These are phyloP conservation scores for Syrista parreyssii DNA, from an alignment of 2,888 invertebrate genomes.

Conservation along the genomic window DNA sequence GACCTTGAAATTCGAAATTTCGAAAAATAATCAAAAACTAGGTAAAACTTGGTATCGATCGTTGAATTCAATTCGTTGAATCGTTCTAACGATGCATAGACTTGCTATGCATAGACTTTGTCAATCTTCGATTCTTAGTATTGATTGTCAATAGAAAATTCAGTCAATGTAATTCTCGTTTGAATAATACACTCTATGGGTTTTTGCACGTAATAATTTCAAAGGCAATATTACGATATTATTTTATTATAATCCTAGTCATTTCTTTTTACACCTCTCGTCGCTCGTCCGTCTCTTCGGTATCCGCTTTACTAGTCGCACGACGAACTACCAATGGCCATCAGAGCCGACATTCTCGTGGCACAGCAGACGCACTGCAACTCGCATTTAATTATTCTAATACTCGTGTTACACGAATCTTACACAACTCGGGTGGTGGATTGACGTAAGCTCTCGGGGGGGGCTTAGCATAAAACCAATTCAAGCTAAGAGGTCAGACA, in stretches of 20 bases:
- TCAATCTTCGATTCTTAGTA: background rate
- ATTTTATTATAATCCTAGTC: background rate
- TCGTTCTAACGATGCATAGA: too few relatives aligned
- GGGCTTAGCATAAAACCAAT: constrained; percentile 4
- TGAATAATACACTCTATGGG: background rate
- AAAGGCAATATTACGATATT: background rate
- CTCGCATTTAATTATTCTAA: constrained; percentile 4
- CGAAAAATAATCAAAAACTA: background rate
- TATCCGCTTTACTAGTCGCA: background rate
- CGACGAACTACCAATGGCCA: background rate
- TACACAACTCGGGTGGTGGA: background rate
- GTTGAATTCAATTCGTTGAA: background rate
- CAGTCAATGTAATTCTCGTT: background rate
- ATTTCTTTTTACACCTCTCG: background rate
- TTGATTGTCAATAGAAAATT: background rate
- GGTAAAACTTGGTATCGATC: background rate
- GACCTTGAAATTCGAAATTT: background rate
- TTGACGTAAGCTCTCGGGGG: constrained; percentile 1
- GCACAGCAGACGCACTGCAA: background rate
- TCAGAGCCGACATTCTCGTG: background rate
- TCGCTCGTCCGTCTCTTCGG: background rate
- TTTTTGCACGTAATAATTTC: background rate
- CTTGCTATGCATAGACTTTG: background rate
- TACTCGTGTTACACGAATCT: background rate
- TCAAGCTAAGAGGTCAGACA: constrained; percentile 4